These are phyloP conservation scores for Drosophila repleta DNA, from an alignment of 1,140 invertebrate species.

Conservation along the genomic window DNA sequence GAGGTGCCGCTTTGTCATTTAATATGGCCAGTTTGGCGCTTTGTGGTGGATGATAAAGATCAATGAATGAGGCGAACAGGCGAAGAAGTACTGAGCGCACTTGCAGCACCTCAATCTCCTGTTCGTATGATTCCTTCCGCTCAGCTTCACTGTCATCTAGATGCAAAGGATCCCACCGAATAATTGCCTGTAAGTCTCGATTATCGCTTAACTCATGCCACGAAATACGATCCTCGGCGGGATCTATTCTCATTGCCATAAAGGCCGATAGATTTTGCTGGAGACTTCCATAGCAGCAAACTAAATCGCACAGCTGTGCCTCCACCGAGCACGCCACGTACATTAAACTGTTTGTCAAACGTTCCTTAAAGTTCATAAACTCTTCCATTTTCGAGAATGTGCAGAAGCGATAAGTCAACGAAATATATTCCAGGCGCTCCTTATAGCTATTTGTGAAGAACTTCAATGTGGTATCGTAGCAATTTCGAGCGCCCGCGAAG, in stretches of 20 bases:
- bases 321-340: slow-evolving; percentile 91
- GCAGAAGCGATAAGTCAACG: slow-evolving; percentile 96
- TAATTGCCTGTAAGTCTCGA: slow-evolving; percentile 86
- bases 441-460: slow-evolving; percentile 95
- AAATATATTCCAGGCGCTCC: slow-evolving; percentile 95
- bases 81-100: slow-evolving; percentile 71
- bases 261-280: slow-evolving; percentile 74
- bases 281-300: slow-evolving; percentile 83
- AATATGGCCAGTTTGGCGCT: slow-evolving; percentile 33
- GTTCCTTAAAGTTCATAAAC: slow-evolving; percentile 93
- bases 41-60: slow-evolving; percentile 64
- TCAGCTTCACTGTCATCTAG: slow-evolving; percentile 60
- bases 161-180: slow-evolving; percentile 86
- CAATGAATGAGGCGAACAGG: slow-evolving; percentile 74
- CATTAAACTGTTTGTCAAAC: slow-evolving; percentile 93
- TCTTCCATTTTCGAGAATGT: slow-evolving; percentile 96
- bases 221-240: slow-evolving; percentile 84
- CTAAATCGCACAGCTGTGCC: slow-evolving; percentile 91
- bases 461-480: slow-evolving; percentile 90
- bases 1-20: slow-evolving; percentile 11
- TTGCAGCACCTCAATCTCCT: slow-evolving; percentile 78
- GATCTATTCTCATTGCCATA: slow-evolving; percentile 84
- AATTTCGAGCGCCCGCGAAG: slow-evolving; percentile 86
- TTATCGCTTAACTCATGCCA: slow-evolving; percentile 86
- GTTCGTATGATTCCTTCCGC: slow-evolving; percentile 76